These are phyloP conservation scores for Ochotona princeps DNA, from an alignment of 2,113 vertebrate species.

Conservation along the genomic window DNA sequence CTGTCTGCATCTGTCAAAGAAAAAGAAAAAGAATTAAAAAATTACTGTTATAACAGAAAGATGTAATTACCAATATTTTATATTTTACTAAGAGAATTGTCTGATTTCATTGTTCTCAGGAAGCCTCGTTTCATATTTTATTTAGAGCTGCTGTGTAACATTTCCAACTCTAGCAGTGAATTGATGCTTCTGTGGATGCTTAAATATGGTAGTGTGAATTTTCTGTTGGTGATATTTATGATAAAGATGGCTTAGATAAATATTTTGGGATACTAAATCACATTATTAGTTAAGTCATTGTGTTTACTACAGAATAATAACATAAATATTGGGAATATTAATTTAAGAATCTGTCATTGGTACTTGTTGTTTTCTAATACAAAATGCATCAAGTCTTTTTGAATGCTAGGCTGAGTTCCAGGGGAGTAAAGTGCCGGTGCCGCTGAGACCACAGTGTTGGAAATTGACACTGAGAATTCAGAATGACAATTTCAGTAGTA, in stretches of 20 bases:
- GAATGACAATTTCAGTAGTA: not conserved
- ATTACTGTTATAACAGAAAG: conserved; percentile 20
- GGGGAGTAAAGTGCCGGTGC: not conserved
- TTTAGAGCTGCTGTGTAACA: not conserved
- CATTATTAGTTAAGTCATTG: not conserved
- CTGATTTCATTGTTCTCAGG: not conserved
- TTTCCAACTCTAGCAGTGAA: not conserved
- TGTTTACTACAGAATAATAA: not conserved
- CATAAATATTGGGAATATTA: not conserved
- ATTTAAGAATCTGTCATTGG: conserved; percentile 14
- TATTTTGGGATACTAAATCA: conserved; percentile 19
- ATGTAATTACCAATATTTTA: not conserved
- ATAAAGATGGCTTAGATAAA: not conserved
- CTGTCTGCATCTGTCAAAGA: no score
- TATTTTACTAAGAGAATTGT: not conserved
- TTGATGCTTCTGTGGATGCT: not conserved
- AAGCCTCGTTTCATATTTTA: not conserved
- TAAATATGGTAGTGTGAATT: not conserved
- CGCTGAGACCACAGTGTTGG: not conserved
- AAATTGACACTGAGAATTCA: not conserved
- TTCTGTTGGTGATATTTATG: not conserved
- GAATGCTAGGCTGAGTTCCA: not conserved
- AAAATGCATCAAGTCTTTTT: not conserved
- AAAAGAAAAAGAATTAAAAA: no score
- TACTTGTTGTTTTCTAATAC: conserved; percentile 4